Evolutionary conservation across 1,140 invertebrate genomes (phyloP).

Genomic region (Nasonia longicornis): DNA sequence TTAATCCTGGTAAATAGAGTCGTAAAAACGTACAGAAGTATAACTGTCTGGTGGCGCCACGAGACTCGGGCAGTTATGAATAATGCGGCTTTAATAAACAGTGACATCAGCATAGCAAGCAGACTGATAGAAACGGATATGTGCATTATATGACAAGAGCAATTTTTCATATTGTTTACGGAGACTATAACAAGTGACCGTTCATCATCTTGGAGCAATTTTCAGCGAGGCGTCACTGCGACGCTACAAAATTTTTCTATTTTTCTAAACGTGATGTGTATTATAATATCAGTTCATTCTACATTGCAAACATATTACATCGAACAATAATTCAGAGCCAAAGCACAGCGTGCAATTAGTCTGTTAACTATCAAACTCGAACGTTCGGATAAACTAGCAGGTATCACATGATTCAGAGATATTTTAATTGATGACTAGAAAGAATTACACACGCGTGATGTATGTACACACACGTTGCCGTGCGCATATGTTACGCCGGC

Average conservation of each 20-base stretch:
- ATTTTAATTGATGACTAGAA: constrained; percentile 34
- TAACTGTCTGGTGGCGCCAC: background rate
- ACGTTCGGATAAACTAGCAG: background rate
- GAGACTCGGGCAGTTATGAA: background rate
- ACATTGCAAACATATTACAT: too few relatives aligned
- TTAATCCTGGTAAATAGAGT: background rate
- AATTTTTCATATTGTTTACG: background rate
- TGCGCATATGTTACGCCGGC: background rate
- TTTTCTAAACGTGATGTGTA: too few relatives aligned
- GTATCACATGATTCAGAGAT: constrained; percentile 16
- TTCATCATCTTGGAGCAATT: too few relatives aligned
- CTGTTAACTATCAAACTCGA: too few relatives aligned
- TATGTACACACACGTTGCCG: background rate
- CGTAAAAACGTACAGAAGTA: background rate
- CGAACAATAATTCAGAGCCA: too few relatives aligned
- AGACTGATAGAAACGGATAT: background rate
- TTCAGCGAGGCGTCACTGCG: too few relatives aligned
- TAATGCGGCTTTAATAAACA: constrained; percentile 23
- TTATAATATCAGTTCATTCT: too few relatives aligned
- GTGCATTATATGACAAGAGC: background rate
- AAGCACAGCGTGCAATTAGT: too few relatives aligned
- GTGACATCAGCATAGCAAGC: constrained; percentile 13
- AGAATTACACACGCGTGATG: background rate
- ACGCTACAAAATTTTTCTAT: too few relatives aligned
- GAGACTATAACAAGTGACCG: background rate